Percentiles rank a stretch among this genome's conserved stretches.
Conservation (phyloP, 2,888 invertebrate genomes). For the Anodontia alba region DNA sequence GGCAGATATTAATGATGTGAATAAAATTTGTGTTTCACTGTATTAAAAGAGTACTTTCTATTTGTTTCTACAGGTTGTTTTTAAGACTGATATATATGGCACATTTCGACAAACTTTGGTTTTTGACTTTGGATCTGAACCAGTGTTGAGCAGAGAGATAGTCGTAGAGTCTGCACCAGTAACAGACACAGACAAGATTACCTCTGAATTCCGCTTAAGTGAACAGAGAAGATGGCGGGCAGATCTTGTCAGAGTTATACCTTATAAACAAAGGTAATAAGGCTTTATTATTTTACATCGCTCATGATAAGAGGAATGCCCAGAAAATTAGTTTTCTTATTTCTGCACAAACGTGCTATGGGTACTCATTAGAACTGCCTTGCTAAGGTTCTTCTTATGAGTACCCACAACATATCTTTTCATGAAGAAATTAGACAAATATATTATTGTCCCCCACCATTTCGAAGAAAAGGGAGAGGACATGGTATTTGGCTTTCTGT, state of each 20-base stretch:
- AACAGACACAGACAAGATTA: conserved; percentile 86
- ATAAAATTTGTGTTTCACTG: too few species aligned
- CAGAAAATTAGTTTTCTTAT: too few species aligned
- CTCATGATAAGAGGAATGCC: too few species aligned
- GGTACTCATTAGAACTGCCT: too few species aligned
- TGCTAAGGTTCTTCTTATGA: too few species aligned
- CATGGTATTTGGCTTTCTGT: too few species aligned
- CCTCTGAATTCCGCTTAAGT: conserved; percentile 77
- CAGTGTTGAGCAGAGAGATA: conserved; percentile 86
- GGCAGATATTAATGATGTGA: too few species aligned
- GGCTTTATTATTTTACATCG: conserved; percentile 23
- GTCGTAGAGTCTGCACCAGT: conserved; percentile 92
- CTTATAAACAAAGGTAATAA: conserved; percentile 81
- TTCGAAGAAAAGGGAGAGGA: too few species aligned
- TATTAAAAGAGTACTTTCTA: neutral
- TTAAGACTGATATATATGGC: conserved; percentile 90
- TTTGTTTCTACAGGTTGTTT: conserved; percentile 85
- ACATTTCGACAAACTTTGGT: conserved; percentile 92
- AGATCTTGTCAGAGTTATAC: conserved; percentile 86
- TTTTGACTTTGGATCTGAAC: conserved; percentile 89
- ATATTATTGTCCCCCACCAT: too few species aligned
- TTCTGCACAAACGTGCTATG: too few species aligned
- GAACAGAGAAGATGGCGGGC: conserved; percentile 87
- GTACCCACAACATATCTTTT: too few species aligned
- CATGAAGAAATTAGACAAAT: too few species aligned